Base-by-base conservation (phyloP, 1,140 invertebrate genomes). In the Drosophila novamexicana region DNA sequence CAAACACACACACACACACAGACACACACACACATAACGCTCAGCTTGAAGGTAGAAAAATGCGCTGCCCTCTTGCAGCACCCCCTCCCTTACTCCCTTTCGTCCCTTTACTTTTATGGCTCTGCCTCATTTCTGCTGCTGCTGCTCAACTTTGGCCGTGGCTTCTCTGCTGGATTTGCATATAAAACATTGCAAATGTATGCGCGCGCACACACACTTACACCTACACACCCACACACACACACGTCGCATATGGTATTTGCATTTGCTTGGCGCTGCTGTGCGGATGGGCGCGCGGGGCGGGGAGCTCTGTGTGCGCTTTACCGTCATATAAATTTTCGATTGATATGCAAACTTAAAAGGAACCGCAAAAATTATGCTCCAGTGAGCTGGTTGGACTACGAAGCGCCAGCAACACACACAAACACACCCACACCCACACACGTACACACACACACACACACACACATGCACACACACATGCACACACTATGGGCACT, bases 341-440 rank as follows among this genome's bases (percentile, higher is more conserved):
- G 81, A 91, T 91, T 91, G 88, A 91, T 91, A 91, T 91, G 89
- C 89, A 91, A 91, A 91, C 89, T 91, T 91, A 89, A 91, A 89
- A 91, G 89, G 81, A 77, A 91, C 89, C 89, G 81, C 89, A 91
- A 82, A 91, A 91, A 91, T 91, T 91, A 91, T 91, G 89, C 78
- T 91, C 83, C 83, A 91, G 52, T 81, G 77, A 91, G 71, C 85
- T 76, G 76, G 81, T 63, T 57, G 66, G 52, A 62, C 56, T 49
- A 67, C 66, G 49, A 47, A 69, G 56, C 56, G 70, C 52, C 78
- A 29, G 34, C 12, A 40, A 32, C 32, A 37, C 18, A 58, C 22
- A 32, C 45, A 47, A 0, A 5, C 16, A 6, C 8, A 47, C 14
- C 44, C 40, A 40, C 39, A 50, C 40, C 58, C 18, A 57, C 12